Evolutionary conservation across 2,888 invertebrate genomes (phyloP).

Genomic region (Morpho achilles): DNA sequence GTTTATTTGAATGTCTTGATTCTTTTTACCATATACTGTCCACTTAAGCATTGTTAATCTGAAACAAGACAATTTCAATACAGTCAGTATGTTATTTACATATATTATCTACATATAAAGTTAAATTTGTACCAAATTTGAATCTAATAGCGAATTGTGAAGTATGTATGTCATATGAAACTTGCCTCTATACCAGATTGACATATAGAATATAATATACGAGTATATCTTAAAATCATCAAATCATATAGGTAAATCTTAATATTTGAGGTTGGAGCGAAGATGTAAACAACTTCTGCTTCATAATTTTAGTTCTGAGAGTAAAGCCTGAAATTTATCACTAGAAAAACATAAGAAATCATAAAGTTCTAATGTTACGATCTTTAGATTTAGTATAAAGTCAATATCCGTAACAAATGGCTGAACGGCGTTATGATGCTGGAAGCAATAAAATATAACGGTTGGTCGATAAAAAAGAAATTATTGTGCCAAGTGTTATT

Average conservation of each 20-base stretch:
- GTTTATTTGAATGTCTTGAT: conserved; percentile 48
- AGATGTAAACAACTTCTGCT: too few species aligned
- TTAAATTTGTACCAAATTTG: too few species aligned
- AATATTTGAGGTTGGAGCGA: too few species aligned
- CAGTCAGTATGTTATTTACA: too few species aligned
- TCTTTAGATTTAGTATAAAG: conserved; percentile 5
- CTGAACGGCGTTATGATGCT: conserved; percentile 11
- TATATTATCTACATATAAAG: too few species aligned
- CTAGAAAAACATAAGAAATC: not conserved
- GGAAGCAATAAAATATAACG: conserved; percentile 14
- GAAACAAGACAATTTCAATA: conserved; percentile 37
- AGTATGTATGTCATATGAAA: too few species aligned
- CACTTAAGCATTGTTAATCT: conserved; percentile 81
- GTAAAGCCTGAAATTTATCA: not conserved
- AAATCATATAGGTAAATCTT: too few species aligned
- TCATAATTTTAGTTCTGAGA: too few species aligned
- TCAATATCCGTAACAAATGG: conserved; percentile 17
- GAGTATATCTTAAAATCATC: too few species aligned
- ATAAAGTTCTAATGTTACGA: not conserved
- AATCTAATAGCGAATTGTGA: too few species aligned
- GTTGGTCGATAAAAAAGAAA: conserved; percentile 14
- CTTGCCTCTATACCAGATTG: too few species aligned
- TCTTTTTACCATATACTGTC: conserved; percentile 76
- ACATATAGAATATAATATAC: too few species aligned
- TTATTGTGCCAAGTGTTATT: conserved; percentile 15